Evolutionary conservation across 2,113 vertebrate genomes (phyloP), one percentile per base, ranked within the genome.

Genomic region (Sceloporus undulatus): DNA sequence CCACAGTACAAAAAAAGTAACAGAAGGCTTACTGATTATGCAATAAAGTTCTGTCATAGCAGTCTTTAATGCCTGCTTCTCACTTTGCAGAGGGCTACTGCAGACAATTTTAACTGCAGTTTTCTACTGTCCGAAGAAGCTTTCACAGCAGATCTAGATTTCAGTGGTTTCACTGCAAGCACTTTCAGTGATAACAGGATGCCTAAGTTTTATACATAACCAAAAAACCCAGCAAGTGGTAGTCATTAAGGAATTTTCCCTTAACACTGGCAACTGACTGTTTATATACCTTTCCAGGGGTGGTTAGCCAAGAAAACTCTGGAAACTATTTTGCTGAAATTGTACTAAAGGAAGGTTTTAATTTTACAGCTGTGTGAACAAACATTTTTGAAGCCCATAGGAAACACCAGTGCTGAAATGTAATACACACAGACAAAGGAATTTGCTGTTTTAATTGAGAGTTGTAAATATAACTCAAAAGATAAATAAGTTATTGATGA

Each of bases 401-500:
- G 10, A 5, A 70, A 71, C 80, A 94, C 94, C 94, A 92, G 89
- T 90, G 79, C 85, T 52, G 76, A 68, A 86, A 70, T 54, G 90
- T 92, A 93, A 77, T 95, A 92, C 94, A 96, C 84, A 95, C 70
- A 95, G 92, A 96, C 95, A 96, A 96, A 96, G 90, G 94, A 82
- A 96, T 91, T 92, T 91, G 90, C 95, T 98, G 9, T 98, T 98
- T 95, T 90, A 94, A 95, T 97, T 96, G 94, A 94, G 90, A 86
- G 92, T 89, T 96, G 93, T 96, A 96, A 97, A 97, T 96, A 96
- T 96, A 96, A 94, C 92, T 94, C 95, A 88, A 88, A 95, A 96
- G 95, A 96, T 95, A 96, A 97, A 95, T 96, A 96, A 96, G 94
- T 68, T 93, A 94, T 91, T 94, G 94, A 92, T 95, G 79, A 87